Percentiles rank a stretch among this genome's conserved stretches.
Evolutionary conservation across 2,888 invertebrate species (phyloP).

Genomic region (Harpagoxenus sublaevis): DNA sequence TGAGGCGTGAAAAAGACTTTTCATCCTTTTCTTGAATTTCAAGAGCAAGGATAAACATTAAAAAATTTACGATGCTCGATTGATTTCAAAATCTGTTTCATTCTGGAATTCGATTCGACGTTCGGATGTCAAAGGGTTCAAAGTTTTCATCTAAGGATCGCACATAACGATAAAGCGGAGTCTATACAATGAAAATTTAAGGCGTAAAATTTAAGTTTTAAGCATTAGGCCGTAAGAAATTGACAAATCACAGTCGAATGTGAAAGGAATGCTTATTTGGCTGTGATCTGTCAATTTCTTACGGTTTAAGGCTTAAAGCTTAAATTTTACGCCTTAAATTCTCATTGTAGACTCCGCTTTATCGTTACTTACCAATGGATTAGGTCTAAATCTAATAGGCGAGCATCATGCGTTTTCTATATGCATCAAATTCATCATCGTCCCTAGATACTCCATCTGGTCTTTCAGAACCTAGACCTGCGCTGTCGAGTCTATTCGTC

Average conservation of each 20-base stretch:
- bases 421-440: constrained; percentile 98
- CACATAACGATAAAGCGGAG: not conserved
- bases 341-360: too few species aligned
- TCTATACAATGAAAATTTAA: too few species aligned
- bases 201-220: too few species aligned
- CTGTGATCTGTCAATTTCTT: too few species aligned
- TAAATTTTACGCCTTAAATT: too few species aligned
- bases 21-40: not conserved
- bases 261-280: too few species aligned
- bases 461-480: constrained; percentile 93
- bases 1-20: not conserved
- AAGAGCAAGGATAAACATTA: not conserved
- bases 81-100: not conserved
- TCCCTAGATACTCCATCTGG: constrained; percentile 92
- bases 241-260: too few species aligned
- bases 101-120: not conserved
- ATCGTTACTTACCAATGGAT: constrained; percentile 92
- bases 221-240: too few species aligned
- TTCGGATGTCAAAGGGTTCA: not conserved
- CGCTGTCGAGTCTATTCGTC: constrained; percentile 87
- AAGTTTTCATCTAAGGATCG: not conserved
- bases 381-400: constrained; percentile 98
- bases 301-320: too few species aligned
- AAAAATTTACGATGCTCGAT: not conserved
- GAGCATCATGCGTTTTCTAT: constrained; percentile 99